Evolutionary conservation across 2,113 vertebrate genomes (phyloP), one percentile per base, ranked within the genome.

Genomic region (Lathamus discolor): DNA sequence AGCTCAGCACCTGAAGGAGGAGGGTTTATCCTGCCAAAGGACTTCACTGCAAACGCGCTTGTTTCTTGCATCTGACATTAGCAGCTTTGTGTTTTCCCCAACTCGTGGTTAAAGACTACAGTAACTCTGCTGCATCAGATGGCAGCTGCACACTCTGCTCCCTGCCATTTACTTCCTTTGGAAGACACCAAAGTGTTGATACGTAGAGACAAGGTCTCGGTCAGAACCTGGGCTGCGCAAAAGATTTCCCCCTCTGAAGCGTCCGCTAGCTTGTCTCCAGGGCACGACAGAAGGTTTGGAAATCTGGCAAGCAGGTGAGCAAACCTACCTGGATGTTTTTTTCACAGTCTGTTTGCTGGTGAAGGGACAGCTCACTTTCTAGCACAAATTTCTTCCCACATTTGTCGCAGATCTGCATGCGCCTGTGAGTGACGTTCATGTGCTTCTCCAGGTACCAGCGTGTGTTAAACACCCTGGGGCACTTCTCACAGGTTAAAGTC

Each of bases 391-490:
- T 99, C 98, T 99, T 99, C 88, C 99, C 99, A 62, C 99, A 99
- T 90, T 99, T 99, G 98, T 99, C 99, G 93, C 99, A 99, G 97
- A 99, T 99, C 98, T 99, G 99, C 99, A 99, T 99, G 83, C 99
- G 98, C 92, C 99, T 98, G 97, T 99, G 99, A 17, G 99, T 99
- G 93, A 99, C 99, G 94, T 99, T 99, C 99, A 99, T 99, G 98
- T 99, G 99, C 98, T 99, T 99, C 98, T 99, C 99, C 98, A 99
- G 98, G 98, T 99, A 99, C 99, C 99, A 99, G 98, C 99, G 99
- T 5, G 99, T 99, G 97, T 99, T 99, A 92, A 99, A 99, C 93
- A 99, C 99, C 76, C 99, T 98, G 62, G 99, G 99, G 94, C 99
- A 99, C 98, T 99, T 99, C 97, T 99, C 99, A 90, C 99, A 99